phyloP scores from a whole-genome alignment of 2,113 vertebrate genomes.

The Bos indicus region DNA sequence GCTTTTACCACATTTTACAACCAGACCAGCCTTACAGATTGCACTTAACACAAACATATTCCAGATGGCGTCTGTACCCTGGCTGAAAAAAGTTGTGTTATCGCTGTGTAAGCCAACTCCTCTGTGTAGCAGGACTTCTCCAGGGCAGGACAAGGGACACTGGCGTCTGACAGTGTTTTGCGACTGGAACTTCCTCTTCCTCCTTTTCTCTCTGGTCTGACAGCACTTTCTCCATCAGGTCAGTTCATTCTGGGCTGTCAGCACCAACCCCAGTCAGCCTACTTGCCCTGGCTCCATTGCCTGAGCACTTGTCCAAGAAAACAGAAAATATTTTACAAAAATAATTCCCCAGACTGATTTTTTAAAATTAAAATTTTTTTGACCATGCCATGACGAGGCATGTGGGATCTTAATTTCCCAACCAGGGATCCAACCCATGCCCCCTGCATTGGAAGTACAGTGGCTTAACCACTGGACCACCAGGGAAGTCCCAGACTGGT shows the following conservation, averaged over 20 bases:
- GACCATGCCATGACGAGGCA: background rate
- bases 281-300: background rate
- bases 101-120: background rate
- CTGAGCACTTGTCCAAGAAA: background rate
- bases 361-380: background rate
- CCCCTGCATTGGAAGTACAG: background rate
- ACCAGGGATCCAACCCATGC: background rate
- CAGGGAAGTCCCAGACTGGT: background rate
- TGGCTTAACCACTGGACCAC: background rate
- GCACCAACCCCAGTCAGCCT: background rate
- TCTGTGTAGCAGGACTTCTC: background rate
- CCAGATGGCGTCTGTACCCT: constrained; percentile 11
- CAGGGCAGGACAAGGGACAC: background rate
- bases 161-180: background rate
- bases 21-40: constrained; percentile 22
- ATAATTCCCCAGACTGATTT: background rate
- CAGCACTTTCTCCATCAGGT: rapidly evolving
- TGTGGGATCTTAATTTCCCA: background rate
- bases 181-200: background rate
- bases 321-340: constrained; percentile 5
- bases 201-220: background rate
- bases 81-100: background rate
- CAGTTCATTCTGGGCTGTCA: background rate
- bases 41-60: constrained; percentile 13
- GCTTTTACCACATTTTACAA: constrained; percentile 48